These are phyloP conservation scores for Darevskia mixta DNA, from an alignment of 2,797 vertebrate genomes.

Conservation along the genomic window DNA sequence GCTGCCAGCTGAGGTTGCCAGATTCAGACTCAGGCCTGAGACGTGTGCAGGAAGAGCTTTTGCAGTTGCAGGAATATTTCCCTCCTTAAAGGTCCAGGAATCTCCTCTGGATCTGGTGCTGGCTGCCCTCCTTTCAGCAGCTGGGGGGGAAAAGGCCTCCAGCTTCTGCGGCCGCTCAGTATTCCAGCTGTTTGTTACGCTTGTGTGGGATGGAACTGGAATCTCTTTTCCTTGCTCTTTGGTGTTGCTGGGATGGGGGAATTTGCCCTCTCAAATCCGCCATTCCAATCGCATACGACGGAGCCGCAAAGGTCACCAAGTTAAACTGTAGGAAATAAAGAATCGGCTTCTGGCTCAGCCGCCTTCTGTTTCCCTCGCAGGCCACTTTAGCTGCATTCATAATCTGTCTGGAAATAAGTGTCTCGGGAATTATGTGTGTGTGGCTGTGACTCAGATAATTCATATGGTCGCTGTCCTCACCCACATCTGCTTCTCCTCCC, in stretches of 20 bases:
- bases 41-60: not conserved
- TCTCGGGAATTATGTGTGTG: slow-evolving; percentile 46
- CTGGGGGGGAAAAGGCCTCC: not conserved
- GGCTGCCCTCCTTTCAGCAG: not conserved
- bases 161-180: not conserved
- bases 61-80: not conserved
- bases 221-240: not conserved
- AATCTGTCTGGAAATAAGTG: slow-evolving; percentile 10
- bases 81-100: no score
- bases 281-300: slow-evolving; percentile 19
- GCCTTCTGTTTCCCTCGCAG: slow-evolving; percentile 33
- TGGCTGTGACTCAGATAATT: slow-evolving; percentile 53
- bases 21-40: not conserved
- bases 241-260: slow-evolving; percentile 3
- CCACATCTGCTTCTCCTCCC: slow-evolving; percentile 65
- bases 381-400: not conserved
- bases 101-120: not conserved
- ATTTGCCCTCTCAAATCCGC: not conserved
- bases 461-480: slow-evolving; percentile 39
- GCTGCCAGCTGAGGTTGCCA: not conserved
- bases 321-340: slow-evolving; percentile 55
- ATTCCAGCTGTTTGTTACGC: not conserved
- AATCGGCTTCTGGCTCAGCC: slow-evolving; percentile 56
- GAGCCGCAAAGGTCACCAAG: slow-evolving; percentile 34
- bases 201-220: not conserved